phyloP scores from a whole-genome alignment of 2,113 vertebrate genomes.

The Lathamus discolor region DNA sequence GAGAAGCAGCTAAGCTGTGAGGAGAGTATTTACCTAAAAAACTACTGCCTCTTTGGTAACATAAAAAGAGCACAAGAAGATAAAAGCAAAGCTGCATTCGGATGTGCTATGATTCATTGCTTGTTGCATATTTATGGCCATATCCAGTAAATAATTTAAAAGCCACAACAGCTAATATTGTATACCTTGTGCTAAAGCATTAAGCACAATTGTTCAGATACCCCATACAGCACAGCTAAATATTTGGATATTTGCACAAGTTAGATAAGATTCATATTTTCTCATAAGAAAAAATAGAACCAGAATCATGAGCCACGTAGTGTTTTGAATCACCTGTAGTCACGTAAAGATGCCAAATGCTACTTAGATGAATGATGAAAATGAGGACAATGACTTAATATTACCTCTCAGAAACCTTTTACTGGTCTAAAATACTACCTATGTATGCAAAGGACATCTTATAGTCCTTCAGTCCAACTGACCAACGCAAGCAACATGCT shows the following conservation, averaged over 20 bases:
- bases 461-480: background rate
- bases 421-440: background rate
- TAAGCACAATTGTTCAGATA: background rate
- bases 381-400: background rate
- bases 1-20: background rate
- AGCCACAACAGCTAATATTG: background rate
- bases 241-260: background rate
- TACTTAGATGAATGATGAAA: background rate
- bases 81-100: background rate
- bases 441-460: background rate
- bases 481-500: background rate
- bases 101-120: background rate
- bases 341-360: background rate
- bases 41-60: background rate
- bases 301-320: background rate
- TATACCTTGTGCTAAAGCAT: background rate
- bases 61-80: background rate
- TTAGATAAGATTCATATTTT: background rate
- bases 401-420: background rate
- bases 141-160: background rate
- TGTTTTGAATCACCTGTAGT: background rate
- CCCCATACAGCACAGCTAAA: background rate
- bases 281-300: background rate
- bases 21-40: background rate
- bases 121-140: background rate